Percentiles rank a stretch among this genome's conserved stretches.
Conservation (phyloP, 2,888 invertebrate species). For the Lasioglossum leucozonium region DNA sequence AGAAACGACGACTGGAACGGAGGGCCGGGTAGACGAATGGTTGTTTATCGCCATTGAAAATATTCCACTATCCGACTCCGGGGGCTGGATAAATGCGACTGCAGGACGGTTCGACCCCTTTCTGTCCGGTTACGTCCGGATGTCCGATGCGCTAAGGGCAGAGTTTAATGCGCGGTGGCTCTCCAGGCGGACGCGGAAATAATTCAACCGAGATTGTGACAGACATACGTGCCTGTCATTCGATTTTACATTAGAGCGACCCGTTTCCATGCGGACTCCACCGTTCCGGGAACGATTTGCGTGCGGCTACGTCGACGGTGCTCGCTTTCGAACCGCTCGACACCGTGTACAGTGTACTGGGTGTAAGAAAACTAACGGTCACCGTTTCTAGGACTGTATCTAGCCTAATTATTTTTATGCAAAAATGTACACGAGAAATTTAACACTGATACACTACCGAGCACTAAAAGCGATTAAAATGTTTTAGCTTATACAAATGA, state of each 20-base stretch:
- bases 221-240: conserved; percentile 40
- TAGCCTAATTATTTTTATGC: background rate
- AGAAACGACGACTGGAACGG: conserved; percentile 53
- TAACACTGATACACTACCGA: too few species aligned
- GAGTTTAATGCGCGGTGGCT: conserved; percentile 60
- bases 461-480: too few species aligned
- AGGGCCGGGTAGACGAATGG: conserved; percentile 67
- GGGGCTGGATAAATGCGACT: conserved; percentile 60
- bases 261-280: background rate
- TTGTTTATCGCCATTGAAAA: conserved; percentile 75
- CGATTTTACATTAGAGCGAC: conserved; percentile 26
- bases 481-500: too few species aligned
- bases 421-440: too few species aligned
- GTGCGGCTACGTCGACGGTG: background rate
- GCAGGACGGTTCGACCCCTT: conserved; percentile 44
- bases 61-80: conserved; percentile 57
- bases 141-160: conserved; percentile 54
- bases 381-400: background rate
- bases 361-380: background rate
- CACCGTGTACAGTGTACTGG: background rate
- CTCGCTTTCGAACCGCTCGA: background rate
- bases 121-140: conserved; percentile 39
- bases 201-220: conserved; percentile 61
- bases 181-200: conserved; percentile 49
- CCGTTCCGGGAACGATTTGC: background rate